Percentiles rank a stretch among this genome's conserved stretches.
Evolutionary conservation across 2,797 vertebrate genomes (phyloP).

Genomic region (Notolepis coatsorum): DNA sequence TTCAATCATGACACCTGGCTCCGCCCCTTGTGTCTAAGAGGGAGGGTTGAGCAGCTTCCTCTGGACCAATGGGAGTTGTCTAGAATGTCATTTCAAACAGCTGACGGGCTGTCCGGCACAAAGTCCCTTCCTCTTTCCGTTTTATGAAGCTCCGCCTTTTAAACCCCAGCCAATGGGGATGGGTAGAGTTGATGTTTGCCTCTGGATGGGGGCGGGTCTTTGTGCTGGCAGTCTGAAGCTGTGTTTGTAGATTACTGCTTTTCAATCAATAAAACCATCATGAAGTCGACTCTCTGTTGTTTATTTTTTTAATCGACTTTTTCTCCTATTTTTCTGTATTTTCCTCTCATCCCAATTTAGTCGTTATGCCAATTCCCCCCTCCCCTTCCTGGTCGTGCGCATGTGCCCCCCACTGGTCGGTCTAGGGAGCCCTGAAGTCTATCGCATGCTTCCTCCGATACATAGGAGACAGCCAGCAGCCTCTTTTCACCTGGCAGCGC

Average conservation of each 20-base stretch:
- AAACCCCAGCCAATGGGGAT: constrained; percentile 72
- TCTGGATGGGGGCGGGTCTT: constrained; percentile 58
- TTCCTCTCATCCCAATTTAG: too few species aligned
- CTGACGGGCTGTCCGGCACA: constrained; percentile 52
- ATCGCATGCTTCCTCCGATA: too few species aligned
- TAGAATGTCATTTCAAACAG: constrained; percentile 41
- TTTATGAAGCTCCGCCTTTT: constrained; percentile 77
- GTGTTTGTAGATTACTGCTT: constrained; percentile 66
- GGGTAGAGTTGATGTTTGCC: constrained; percentile 74
- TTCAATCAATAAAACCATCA: constrained; percentile 80
- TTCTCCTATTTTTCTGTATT: too few species aligned
- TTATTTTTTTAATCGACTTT: too few species aligned
- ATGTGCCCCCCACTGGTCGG: too few species aligned
- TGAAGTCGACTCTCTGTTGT: constrained; percentile 26
- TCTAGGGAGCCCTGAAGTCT: too few species aligned
- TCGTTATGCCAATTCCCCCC: too few species aligned
- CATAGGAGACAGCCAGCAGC: too few species aligned
- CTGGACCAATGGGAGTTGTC: constrained; percentile 41
- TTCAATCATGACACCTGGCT: constrained; percentile 44
- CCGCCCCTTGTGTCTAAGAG: constrained; percentile 47
- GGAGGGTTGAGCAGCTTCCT: constrained; percentile 87
- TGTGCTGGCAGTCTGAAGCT: constrained; percentile 51
- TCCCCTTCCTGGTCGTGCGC: too few species aligned
- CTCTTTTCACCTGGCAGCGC: too few species aligned
- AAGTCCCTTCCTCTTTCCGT: constrained; percentile 49